phyloP scores from a whole-genome alignment of 2,888 invertebrate species.

The Melinopterus prodromus region DNA sequence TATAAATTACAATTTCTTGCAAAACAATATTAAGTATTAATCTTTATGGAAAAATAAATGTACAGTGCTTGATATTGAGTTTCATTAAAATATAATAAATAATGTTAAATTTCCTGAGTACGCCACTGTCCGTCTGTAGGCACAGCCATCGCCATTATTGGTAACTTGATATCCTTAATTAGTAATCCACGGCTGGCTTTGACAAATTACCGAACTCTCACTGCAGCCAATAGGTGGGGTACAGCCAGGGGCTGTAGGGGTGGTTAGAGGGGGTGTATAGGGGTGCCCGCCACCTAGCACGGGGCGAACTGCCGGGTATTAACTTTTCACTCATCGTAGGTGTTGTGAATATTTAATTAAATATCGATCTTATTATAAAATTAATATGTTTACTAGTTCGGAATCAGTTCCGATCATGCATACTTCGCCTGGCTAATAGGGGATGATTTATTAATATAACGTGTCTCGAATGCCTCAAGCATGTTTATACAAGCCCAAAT shows the following conservation, averaged over 20 bases:
- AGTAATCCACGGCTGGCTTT: conserved; percentile 45
- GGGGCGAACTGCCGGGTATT: conserved; percentile 23
- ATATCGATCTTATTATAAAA: conserved; percentile 37
- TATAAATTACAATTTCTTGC: too few relatives aligned
- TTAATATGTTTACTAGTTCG: conserved; percentile 35
- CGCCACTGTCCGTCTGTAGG: conserved; percentile 19
- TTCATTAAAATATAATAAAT: too few relatives aligned
- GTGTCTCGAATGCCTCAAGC: neutral
- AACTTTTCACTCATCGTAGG: conserved; percentile 35
- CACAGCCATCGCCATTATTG: conserved; percentile 39
- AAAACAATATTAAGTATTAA: too few relatives aligned
- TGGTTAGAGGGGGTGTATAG: neutral
- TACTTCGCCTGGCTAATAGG: conserved; percentile 7
- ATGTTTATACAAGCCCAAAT: too few relatives aligned
- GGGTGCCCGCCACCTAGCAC: neutral
- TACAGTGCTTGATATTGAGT: too few relatives aligned
- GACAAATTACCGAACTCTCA: conserved; percentile 45
- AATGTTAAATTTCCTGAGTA: neutral
- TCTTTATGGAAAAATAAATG: too few relatives aligned
- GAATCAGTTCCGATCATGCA: conserved; percentile 30
- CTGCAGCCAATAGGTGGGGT: neutral
- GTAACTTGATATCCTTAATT: conserved; percentile 47
- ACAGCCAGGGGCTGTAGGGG: conserved; percentile 28
- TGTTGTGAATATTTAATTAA: conserved; percentile 37
- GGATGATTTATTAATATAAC: neutral